These are phyloP conservation scores for Brachionus paranguensis DNA, from an alignment of 1,140 invertebrate species.

Conservation along the genomic window DNA sequence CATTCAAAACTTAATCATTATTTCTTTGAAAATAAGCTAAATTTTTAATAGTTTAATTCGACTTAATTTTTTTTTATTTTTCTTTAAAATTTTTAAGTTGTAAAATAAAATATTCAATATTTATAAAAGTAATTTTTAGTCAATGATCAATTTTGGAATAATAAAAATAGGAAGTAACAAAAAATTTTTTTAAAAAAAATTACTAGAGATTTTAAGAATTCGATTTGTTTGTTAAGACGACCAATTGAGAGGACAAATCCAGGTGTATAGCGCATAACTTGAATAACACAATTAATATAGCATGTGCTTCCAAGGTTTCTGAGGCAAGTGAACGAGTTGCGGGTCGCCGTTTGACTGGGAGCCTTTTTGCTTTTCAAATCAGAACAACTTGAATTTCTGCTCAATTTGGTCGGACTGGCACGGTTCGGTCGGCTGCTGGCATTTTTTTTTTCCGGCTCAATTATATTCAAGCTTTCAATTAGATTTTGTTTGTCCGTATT, in stretches of 20 bases:
- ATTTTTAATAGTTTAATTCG: too few relatives aligned
- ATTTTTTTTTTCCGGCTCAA: neutral
- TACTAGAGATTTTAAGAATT: constrained; percentile 29
- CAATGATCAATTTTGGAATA: neutral
- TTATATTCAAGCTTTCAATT: neutral
- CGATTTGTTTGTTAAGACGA: constrained; percentile 25
- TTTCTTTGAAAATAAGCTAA: too few relatives aligned
- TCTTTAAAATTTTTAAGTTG: too few relatives aligned
- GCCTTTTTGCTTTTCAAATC: neutral
- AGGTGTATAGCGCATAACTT: constrained; percentile 37
- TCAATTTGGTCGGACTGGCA: neutral
- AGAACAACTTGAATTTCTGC: neutral
- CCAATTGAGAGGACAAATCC: constrained; percentile 22
- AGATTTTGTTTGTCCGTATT: neutral
- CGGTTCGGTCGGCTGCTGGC: neutral
- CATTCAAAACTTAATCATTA: too few relatives aligned
- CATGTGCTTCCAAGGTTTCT: constrained; percentile 38
- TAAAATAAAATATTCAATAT: too few relatives aligned
- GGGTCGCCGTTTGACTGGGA: neutral
- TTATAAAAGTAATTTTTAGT: too few relatives aligned
- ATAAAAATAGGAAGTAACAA: neutral
- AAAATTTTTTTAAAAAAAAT: neutral
- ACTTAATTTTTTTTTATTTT: too few relatives aligned
- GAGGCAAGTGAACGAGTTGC: constrained; percentile 27
- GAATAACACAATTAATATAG: constrained; percentile 37